These are phyloP conservation scores for Acipenser transmontanus DNA, from an alignment of 2,797 vertebrate species.

Conservation along the genomic window DNA sequence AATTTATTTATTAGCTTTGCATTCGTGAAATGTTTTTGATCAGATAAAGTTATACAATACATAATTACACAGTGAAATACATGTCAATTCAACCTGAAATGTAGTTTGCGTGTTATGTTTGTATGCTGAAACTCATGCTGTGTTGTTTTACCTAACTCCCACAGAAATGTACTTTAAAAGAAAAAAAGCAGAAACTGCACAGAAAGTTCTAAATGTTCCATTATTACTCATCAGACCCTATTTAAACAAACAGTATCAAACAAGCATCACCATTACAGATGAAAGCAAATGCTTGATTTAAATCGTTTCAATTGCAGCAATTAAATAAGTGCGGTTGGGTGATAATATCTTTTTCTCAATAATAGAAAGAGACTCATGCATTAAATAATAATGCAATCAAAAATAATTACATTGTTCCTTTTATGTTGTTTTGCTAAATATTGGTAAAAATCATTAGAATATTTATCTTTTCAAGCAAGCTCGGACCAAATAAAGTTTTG, in stretches of 20 bases:
- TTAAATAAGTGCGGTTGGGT: conserved; percentile 78
- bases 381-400: conserved; percentile 74
- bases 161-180: background rate
- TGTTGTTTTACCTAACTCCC: conserved; percentile 2
- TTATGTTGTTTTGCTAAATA: conserved; percentile 51
- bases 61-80: too few species aligned
- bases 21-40: too few species aligned
- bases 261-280: conserved; percentile 75
- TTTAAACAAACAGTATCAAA: conserved; percentile 59
- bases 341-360: conserved; percentile 71
- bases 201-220: conserved; percentile 19
- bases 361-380: conserved; percentile 60
- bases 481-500: too few species aligned
- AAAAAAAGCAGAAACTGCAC: background rate
- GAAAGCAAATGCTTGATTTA: conserved; percentile 65
- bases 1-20: too few species aligned
- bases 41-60: too few species aligned
- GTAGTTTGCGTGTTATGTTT: too few species aligned
- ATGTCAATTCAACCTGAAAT: too few species aligned
- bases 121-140: conserved; percentile 10
- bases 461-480: too few species aligned
- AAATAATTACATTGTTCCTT: conserved; percentile 64
- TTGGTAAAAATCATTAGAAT: conserved; percentile 21
- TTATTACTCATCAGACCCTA: conserved; percentile 49
- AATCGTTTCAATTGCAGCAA: conserved; percentile 74